Conservation (phyloP, 2,888 invertebrate species). For the Caenorhabditis zanzibari region DNA sequence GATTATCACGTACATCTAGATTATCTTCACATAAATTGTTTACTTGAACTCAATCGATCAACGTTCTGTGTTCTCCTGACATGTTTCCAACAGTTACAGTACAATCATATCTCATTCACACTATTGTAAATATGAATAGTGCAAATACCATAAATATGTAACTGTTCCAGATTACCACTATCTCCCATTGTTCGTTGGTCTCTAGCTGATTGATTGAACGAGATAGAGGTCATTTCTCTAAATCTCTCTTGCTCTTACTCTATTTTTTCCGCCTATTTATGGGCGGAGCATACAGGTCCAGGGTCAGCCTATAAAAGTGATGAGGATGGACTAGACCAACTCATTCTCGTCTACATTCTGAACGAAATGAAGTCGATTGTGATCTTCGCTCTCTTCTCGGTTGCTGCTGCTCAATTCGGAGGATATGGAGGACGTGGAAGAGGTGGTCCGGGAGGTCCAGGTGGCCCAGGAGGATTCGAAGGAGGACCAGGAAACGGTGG, state of each 20-base stretch:
- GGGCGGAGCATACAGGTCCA: slow-evolving; percentile 26
- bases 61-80: background rate
- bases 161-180: background rate
- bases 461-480: slow-evolving; percentile 18
- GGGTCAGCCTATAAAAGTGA: slow-evolving; percentile 8
- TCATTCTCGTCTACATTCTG: slow-evolving; percentile 11
- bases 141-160: background rate
- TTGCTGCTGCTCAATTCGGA: slow-evolving; percentile 57
- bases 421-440: slow-evolving; percentile 43
- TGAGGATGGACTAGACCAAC: too few species aligned
- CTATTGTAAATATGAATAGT: background rate
- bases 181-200: slow-evolving; percentile 1
- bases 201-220: too few species aligned
- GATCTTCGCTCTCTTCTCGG: slow-evolving; percentile 27
- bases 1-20: background rate
- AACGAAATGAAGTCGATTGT: slow-evolving; percentile 35
- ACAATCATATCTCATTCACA: background rate
- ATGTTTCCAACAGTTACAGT: too few species aligned
- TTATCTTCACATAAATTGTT: background rate
- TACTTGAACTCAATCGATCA: background rate
- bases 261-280: background rate
- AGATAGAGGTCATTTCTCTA: background rate
- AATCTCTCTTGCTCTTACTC: background rate
- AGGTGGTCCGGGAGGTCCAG: slow-evolving; percentile 34
- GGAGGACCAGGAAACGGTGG: slow-evolving; percentile 4